Percentiles rank a stretch among this genome's conserved stretches.
These are phyloP conservation scores for Apodemus speciosus DNA, from an alignment of 2,113 vertebrate species.

Conservation along the genomic window DNA sequence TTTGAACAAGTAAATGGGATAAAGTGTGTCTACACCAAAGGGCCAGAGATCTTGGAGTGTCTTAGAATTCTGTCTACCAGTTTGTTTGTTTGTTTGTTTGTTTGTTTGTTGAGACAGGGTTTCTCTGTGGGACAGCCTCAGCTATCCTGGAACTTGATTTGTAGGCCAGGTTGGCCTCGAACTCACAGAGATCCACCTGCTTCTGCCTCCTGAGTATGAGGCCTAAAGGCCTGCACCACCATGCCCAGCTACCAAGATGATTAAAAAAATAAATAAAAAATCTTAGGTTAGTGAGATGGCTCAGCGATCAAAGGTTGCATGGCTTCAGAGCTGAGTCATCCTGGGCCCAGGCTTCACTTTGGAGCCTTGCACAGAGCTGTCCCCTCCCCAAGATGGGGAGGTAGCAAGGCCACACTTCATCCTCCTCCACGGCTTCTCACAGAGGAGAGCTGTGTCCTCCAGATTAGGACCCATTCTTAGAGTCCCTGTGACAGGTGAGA, in stretches of 20 bases:
- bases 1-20: background rate
- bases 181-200: no score
- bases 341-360: background rate
- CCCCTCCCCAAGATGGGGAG: background rate
- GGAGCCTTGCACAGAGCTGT: background rate
- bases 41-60: background rate
- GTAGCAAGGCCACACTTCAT: background rate
- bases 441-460: background rate
- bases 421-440: background rate
- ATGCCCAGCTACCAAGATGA: background rate
- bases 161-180: no score
- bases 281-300: background rate
- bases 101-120: no score
- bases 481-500: background rate
- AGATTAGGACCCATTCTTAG: background rate
- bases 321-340: background rate
- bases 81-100: no score
- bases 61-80: background rate
- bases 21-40: background rate
- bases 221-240: no score
- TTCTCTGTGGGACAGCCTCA: no score
- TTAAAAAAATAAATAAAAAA: background rate
- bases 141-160: no score
- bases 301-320: background rate
- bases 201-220: no score